Evolutionary conservation across 2,113 vertebrate genomes (phyloP), one percentile per base, ranked within the genome.

Genomic region (Cryptotis parvus): DNA sequence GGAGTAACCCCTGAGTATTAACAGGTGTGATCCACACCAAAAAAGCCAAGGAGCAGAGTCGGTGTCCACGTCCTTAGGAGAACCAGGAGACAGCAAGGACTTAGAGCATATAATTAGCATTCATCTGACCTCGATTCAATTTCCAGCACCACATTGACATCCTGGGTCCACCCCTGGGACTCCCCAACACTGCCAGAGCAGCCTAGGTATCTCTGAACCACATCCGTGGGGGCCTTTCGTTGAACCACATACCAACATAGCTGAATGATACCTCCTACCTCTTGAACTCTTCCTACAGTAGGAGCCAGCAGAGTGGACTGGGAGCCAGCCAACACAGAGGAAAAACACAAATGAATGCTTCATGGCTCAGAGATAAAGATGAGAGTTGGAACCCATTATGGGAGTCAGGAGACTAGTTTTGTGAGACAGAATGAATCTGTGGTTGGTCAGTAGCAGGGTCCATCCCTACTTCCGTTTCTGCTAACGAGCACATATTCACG

Each of bases 351-450:
- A 43, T 4, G 27, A 35, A 43, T 4, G 27, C 26, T 33, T 77
- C 14, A 12, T 0, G 16, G 35, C 20, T 24, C 69, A 79, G 16
- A 85, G 14, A 76, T 20, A 63, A 5, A 37, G 39, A 41, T 10
- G 31, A 0, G 6, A 9, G 9, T 6, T 24, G 29, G 12, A 4
- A 8, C 8, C 27, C 12, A 11, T 7, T 16, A 27, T 1, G 4
- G 4, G 61, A 6, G 20, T 29, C 5, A 22, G 6, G 10, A 31
- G n/a, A 0, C 33, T 12, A 22, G 16, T 33, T 84, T 27, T 39
- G 7, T 39, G 37, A 4, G 3, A 16, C 33, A 7, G 6, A 2
- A 22, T 33, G 9, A 8, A 9, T 41, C 15, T 37, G 12, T 18
- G 26, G n/a, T 61, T 6, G 10, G 31, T 3, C 27, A 16, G 24